Base-by-base conservation (phyloP, 2,888 invertebrate genomes). In the Anaspis maculata region DNA sequence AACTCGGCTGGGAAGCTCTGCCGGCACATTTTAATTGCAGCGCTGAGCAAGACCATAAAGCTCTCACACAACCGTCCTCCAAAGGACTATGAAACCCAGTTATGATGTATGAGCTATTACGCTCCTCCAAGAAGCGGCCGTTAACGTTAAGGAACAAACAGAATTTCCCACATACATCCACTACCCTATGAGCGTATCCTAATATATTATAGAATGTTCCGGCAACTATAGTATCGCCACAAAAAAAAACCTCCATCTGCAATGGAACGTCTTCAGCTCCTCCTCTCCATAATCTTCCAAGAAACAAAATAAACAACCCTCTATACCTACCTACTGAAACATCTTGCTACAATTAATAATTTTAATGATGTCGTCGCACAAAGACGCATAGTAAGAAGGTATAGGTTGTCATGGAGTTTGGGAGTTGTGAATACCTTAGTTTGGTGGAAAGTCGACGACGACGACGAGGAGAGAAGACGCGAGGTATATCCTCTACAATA, bases 31-130 rank as follows among this genome's bases (percentile, higher is more conserved):
- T n/a, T n/a, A n/a, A n/a, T n/a, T n/a, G n/a, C n/a, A n/a, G n/a
- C n/a, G n/a, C n/a, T n/a, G n/a, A n/a, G n/a, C n/a, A 24, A 10
- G 19, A 10, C 32, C 33, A 33, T 37, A 37, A 37, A 37, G 40
- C 45, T 49, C 46, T 47, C 43, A 45, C 39, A 44, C 39, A 41
- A 45, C 43, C 44, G 46, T 49, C 42, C 46, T 44, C 45, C 32
- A 30, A 45, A 47, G 48, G 45, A 41, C 48, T 40, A 46, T 51
- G 46, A 51, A 46, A 46, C 41, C 44, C 42, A 34, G 45, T 19
- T n/a, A 9, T 51, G 51, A 51, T 51, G 47, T 51, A 51, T 51
- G 44, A 42, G 47, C 51, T 46, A 48, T 51, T 48, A 47, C 45
- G 42, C 46, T 44, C n/a, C n/a, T n/a, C n/a, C 46, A 47, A 47